Evolutionary conservation across 2,888 invertebrate species (phyloP), one percentile per base, ranked within the genome.

Genomic region (Hololepta plana): DNA sequence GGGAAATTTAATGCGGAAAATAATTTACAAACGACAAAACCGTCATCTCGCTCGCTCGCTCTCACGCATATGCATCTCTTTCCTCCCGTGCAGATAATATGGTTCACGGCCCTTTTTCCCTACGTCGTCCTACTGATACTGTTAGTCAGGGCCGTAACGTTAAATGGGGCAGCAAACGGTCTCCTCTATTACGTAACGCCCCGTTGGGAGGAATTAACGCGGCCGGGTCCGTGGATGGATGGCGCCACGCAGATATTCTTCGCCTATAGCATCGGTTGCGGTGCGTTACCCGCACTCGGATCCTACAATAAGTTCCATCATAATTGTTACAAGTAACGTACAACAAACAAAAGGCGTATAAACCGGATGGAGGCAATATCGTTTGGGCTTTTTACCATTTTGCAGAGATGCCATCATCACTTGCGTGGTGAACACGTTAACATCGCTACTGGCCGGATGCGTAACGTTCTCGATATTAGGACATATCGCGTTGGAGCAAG

Each of bases 171-270:
- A 2, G 46, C 44, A 3, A 57, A 59, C 14, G 77, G 77, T 9
- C 60, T 77, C 16, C 47, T 60, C 29, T 75, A 69, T 49, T 75
- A 74, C 50, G 51, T 77, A 31, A 72, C 64, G 3, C 76, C 76
- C 2, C 53, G 60, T 27, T 64, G 64, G 64, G 53, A 58, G 30
- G 55, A 57, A 38, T 49, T 67, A 9, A 42, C 59, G 20, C 55
- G 49, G 6, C 57, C 64, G 2, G 60, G 56, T 15, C 64, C 65
- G 7, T 79, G 77, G 77, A 71, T 75, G 40, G 76, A 79, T 41
- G 77, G 76, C 0, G 73, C 74, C 1, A 72, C 74, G 3, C 76
- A 79, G 48, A 74, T 77, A 36, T 77, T 79, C 55, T 79, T 77
- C 49, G 77, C 76, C 1, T 66, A 79, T 40, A 76, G 76, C 30